Percentiles rank a stretch among this genome's conserved stretches.
These are phyloP conservation scores for Himalopsyche japonica DNA, from an alignment of 2,888 invertebrate species.

Conservation along the genomic window DNA sequence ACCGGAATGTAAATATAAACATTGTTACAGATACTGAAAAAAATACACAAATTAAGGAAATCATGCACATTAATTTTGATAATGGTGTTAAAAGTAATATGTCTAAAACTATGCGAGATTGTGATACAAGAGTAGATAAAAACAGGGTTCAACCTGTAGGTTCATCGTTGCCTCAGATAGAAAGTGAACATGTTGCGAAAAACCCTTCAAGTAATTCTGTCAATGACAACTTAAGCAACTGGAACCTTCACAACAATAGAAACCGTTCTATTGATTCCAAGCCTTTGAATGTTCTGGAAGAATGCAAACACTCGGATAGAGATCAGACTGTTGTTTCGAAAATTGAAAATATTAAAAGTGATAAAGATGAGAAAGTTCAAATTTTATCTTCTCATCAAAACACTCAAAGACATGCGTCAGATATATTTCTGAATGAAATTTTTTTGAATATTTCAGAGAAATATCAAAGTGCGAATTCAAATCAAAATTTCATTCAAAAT, in stretches of 20 bases:
- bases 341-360: background rate
- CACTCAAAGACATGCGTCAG: too few relatives aligned
- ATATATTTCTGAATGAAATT: background rate
- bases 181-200: background rate
- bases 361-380: background rate
- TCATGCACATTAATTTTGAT: background rate
- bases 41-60: background rate
- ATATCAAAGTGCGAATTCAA: background rate
- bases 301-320: background rate
- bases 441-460: background rate
- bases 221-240: background rate
- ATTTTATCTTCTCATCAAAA: too few relatives aligned
- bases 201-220: background rate
- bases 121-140: constrained; percentile 41
- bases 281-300: background rate
- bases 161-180: background rate
- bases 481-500: background rate
- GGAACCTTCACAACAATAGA: background rate
- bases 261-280: background rate
- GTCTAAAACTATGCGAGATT: constrained; percentile 18
- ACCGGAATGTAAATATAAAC: constrained; percentile 45
- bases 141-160: background rate
- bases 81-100: background rate
- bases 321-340: background rate
- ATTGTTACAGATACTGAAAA: background rate